Conservation (phyloP, 1,140 invertebrate genomes). For the Trypoxylus dichotomus region DNA sequence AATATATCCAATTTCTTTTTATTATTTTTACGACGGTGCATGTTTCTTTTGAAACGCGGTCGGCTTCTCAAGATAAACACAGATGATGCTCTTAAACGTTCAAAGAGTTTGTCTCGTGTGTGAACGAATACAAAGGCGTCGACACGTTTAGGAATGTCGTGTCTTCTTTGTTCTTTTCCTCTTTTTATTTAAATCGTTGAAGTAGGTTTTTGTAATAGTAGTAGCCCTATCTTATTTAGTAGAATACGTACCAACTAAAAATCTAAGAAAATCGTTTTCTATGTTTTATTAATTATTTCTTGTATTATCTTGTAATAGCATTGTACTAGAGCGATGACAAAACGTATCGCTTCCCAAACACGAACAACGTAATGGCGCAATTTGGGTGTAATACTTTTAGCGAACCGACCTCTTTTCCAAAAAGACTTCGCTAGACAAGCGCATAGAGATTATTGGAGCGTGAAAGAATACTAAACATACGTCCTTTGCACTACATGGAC, state of each 20-base stretch:
- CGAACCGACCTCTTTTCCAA: too few relatives aligned
- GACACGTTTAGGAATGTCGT: not conserved
- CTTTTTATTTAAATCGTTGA: not conserved
- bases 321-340: too few relatives aligned
- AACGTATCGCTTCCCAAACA: too few relatives aligned
- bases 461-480: too few relatives aligned
- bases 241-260: not conserved
- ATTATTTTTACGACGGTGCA: conserved; percentile 17
- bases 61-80: not conserved
- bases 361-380: too few relatives aligned
- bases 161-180: not conserved
- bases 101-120: not conserved
- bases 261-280: too few relatives aligned
- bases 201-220: not conserved
- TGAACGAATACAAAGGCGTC: not conserved
- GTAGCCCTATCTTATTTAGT: not conserved
- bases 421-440: too few relatives aligned
- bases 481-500: too few relatives aligned
- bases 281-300: too few relatives aligned
- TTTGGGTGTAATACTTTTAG: too few relatives aligned
- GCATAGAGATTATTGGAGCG: too few relatives aligned
- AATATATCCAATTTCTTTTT: conserved; percentile 20
- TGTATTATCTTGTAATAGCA: too few relatives aligned
- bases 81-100: conserved; percentile 22
- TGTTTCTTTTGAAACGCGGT: conserved; percentile 5